Evolutionary conservation across 1,140 invertebrate species (phyloP), one percentile per base, ranked within the genome.

Genomic region (Agrypnia vestita): DNA sequence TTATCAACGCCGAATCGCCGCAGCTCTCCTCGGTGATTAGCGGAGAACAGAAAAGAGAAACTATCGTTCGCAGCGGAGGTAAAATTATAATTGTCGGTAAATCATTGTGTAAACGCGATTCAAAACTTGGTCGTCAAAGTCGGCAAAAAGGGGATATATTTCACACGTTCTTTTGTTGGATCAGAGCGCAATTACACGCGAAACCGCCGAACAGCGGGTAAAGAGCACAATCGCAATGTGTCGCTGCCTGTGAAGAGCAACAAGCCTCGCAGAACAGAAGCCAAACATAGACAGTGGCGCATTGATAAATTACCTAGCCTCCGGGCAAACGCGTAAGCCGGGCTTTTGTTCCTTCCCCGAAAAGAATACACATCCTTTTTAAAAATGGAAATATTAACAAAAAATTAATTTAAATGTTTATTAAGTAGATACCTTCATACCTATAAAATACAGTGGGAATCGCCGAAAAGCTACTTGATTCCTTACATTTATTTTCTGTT

Each of bases 71-170:
- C 64, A 47, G 11, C 11, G 11, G n/a, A 69, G 64, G 46, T 69
- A 46, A 69, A 69, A 69, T 69, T 69, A 69, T 69, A 69, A 69
- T 69, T 69, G 64, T 49, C 64, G 17, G 64, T 69, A 69, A 69
- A 47, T 69, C 64, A 69, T 69, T 69, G 64, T 69, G 35, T 67
- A 19, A 17, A 69, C 43, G 44, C 64, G 64, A 15, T 69, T 69
- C 44, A 19, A 49, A 69, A 69, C 44, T 44, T 47, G 25, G 9
- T 25, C 59, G 13, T 25, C 61, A 25, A 25, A 35, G n/a, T 64
- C 61, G 61, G 61, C 61, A 15, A 11, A 59, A 46, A 35, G 61
- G 61, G 19, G 19, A 62, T 62, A 69, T 47, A 51, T 46, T 64
- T 64, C 61, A 43, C 61, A 64, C 61, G 61, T 64, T 64, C 61